Evolutionary conservation across 2,113 vertebrate species (phyloP), one percentile per base, ranked within the genome.

Genomic region (Colistium nudipinnis): DNA sequence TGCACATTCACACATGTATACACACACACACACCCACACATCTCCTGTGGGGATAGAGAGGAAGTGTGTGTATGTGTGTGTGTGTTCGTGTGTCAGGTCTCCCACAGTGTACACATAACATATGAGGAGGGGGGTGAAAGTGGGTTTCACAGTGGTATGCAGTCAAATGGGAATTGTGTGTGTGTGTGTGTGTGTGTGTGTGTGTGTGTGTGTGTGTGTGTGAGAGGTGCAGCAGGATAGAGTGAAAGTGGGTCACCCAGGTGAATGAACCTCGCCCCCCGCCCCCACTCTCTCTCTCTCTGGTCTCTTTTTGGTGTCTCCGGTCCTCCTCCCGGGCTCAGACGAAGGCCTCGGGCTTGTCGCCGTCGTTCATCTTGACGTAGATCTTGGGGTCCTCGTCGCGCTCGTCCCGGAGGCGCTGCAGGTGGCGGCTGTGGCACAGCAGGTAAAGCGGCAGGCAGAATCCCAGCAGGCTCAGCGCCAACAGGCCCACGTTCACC

Each of bases 391-490:
- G 93, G 16, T 98, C 95, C 0, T 97, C 94, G 4, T 92, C 85
- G 12, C 83, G 93, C 88, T 95, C 94, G 20, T 92, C 87, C 49
- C 91, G 91, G 76, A 95, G 90, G 70, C 80, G 92, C 76, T 91
- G 93, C 66, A 99, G 95, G 78, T 88, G 89, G 28, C 91, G 93
- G 62, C 93, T 92, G 90, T 95, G 98, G 78, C 88, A 96, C 70
- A 98, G 89, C 88, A 99, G 92, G 91, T 99, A 99, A 75, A 94
- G 13, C 0, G 98, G 98, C 51, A 99, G 94, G 90, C 96, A 98
- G 93, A 99, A 99, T 4, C 98, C 98, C 85, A 99, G 83, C 80
- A 96, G 80, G 90, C 95, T 98, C 66, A 98, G 0, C 1, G 3
- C 93, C 47, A 99, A 81, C 67, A 99, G 90, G 24, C 97, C 98